Base-by-base conservation (phyloP, 1,140 invertebrate species). In the Hesperophylax magnus region DNA sequence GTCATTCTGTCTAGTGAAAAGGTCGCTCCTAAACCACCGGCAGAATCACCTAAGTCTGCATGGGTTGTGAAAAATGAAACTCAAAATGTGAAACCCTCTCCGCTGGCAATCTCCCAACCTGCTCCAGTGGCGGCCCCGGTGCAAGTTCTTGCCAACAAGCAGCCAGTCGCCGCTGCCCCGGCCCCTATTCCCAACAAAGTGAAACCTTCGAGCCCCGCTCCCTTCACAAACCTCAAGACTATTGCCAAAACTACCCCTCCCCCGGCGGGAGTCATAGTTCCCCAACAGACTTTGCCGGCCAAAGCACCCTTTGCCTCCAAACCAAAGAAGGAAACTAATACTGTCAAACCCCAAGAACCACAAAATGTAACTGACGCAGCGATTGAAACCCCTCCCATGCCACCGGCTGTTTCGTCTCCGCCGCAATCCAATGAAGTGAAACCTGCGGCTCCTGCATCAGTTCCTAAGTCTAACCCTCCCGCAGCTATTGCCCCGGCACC, bases 231-330 rank as follows among this genome's bases (percentile, higher is more conserved):
- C 53, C 78, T 75, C 18, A 83, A 83, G 27, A 77, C 80, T 3
- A 81, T 84, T 20, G 77, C 81, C 4, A 84, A 81, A 74, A 39
- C 52, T 14, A 69, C 60, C 4, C 79, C 78, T 9, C 85, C 88
- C n/a, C 88, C 88, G 60, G 86, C 87, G 0, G 86, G 87, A 7
- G 87, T 90, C 0, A 88, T 89, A 3, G 84, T 89, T 2, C 89
- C 88, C 75, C 88, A 88, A 76, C 85, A 87, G 11, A 88, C 85
- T 4, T 86, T 89, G 0, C 88, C 88, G 2, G 86, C 88, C 0
- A 90, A 90, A 84, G 86, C 89, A 4, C 89, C 89, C n/a, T 90
- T 90, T 67, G 87, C 87, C 0, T 89, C 88, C 77, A 85, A 89
- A 82, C 88, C 89, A 65, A 90, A 89, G 81, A 86, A 87, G 60